Conservation (phyloP, 2,888 invertebrate genomes). For the Lasiommata megera region DNA sequence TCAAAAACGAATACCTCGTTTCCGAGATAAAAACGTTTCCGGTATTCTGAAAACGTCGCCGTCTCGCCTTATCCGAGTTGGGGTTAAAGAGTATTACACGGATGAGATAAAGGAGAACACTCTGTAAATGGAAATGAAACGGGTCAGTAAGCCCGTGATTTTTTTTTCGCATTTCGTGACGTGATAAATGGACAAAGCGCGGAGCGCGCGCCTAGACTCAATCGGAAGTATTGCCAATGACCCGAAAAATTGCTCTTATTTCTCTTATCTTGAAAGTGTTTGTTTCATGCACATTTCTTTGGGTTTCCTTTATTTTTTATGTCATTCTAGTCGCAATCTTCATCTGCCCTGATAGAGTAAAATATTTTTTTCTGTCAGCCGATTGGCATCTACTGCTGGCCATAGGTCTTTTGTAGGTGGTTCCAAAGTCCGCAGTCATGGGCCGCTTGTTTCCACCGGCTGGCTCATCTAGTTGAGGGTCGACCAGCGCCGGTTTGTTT, state of each 20-base stretch:
- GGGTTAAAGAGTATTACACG: slow-evolving; percentile 55
- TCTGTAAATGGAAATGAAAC: slow-evolving; percentile 71
- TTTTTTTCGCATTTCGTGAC: slow-evolving; percentile 62
- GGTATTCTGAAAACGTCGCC: slow-evolving; percentile 22
- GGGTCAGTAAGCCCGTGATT: slow-evolving; percentile 64
- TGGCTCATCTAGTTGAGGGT: too few relatives aligned
- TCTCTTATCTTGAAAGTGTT: slow-evolving; percentile 48
- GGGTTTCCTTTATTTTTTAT: neutral
- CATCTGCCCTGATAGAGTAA: too few relatives aligned
- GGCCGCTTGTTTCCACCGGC: too few relatives aligned
- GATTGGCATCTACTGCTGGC: too few relatives aligned
- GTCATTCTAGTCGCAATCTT: neutral
- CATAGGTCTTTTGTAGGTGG: too few relatives aligned
- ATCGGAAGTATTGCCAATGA: slow-evolving; percentile 62
- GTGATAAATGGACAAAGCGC: slow-evolving; percentile 66
- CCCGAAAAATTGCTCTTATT: slow-evolving; percentile 66
- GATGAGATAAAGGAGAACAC: slow-evolving; percentile 63
- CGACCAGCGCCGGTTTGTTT: too few relatives aligned
- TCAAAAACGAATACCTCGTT: slow-evolving; percentile 9
- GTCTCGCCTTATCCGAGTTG: slow-evolving; percentile 23
- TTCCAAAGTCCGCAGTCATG: too few relatives aligned
- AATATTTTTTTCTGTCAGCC: too few relatives aligned
- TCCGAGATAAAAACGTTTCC: slow-evolving; percentile 21
- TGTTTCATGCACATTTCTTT: slow-evolving; percentile 20
- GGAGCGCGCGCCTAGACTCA: slow-evolving; percentile 46